A percentile compares a stretch with the other conserved stretches of the same genome.
Evolutionary conservation across 2,888 invertebrate species (phyloP).

Genomic region (Ichneumoninae sp.): DNA sequence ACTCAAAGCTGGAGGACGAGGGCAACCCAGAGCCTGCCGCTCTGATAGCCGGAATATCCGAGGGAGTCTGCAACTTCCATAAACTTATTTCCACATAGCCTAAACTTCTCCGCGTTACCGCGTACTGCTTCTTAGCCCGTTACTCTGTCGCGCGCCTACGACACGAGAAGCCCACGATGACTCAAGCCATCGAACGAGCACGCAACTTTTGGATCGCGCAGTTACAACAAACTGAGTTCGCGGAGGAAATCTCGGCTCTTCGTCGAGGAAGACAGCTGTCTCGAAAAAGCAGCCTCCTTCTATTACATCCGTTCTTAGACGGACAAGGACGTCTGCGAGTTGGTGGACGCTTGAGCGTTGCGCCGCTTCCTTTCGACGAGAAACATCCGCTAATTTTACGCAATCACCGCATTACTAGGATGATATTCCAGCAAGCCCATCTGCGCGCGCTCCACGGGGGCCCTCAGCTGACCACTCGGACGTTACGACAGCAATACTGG

Average conservation of each 20-base stretch:
- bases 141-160: background rate
- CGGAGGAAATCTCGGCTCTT: conserved; percentile 17
- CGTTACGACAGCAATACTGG: conserved; percentile 37
- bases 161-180: conserved; percentile 15
- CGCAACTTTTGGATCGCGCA: conserved; percentile 3
- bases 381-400: conserved; percentile 59
- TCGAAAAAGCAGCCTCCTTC: conserved; percentile 3
- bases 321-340: conserved; percentile 48
- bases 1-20: background rate
- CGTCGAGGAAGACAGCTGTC: background rate
- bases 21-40: background rate
- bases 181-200: conserved; percentile 26
- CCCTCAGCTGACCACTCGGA: conserved; percentile 31
- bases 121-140: conserved; percentile 42
- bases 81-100: conserved; percentile 37
- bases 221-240: background rate
- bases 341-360: conserved; percentile 51
- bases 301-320: conserved; percentile 54
- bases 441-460: no score
- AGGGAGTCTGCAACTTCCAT: background rate
- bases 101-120: conserved; percentile 30
- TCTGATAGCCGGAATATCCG: background rate
- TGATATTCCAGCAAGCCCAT: no score
- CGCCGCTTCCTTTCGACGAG: conserved; percentile 36
- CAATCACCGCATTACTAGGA: conserved; percentile 9